Conservation (phyloP, 2,888 invertebrate genomes). For the Agonopterix subpropinquella region DNA sequence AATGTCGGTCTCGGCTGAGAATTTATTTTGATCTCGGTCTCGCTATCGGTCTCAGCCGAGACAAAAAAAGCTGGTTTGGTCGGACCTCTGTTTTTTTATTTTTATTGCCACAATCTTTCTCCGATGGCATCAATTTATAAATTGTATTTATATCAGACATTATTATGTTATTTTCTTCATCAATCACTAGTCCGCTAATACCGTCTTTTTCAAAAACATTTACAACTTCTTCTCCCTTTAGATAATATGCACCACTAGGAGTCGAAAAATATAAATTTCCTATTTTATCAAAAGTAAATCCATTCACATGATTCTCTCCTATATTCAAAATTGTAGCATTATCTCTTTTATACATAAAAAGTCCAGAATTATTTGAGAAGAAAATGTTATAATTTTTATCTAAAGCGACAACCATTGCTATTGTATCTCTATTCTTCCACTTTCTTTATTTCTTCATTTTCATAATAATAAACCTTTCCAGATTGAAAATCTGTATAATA, state of each 20-base stretch:
- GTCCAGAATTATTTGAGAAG: conserved; percentile 33
- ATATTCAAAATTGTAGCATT: conserved; percentile 4
- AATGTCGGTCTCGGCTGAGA: too few relatives aligned
- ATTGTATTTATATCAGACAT: neutral
- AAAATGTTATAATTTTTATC: conserved; percentile 23
- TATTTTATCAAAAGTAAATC: conserved; percentile 20
- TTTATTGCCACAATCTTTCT: neutral
- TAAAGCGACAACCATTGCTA: conserved; percentile 24
- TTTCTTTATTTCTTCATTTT: conserved; percentile 14
- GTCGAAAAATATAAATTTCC: conserved; percentile 28
- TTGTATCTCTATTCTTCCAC: conserved; percentile 22
- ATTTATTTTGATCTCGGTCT: too few relatives aligned
- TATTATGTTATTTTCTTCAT: conserved; percentile 4
- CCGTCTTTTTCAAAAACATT: neutral
- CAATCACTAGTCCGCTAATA: conserved; percentile 3
- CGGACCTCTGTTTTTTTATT: too few relatives aligned
- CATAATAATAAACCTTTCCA: conserved; percentile 26
- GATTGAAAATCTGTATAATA: conserved; percentile 45
- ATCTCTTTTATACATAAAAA: conserved; percentile 21
- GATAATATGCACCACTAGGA: conserved; percentile 17
- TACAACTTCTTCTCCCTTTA: neutral
- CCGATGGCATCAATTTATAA: neutral
- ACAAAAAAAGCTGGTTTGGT: too few relatives aligned
- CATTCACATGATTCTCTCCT: conserved; percentile 19
- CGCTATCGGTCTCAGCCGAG: too few relatives aligned